Base-by-base conservation (phyloP, 1,140 invertebrate species). In the Hycleus cichorii region DNA sequence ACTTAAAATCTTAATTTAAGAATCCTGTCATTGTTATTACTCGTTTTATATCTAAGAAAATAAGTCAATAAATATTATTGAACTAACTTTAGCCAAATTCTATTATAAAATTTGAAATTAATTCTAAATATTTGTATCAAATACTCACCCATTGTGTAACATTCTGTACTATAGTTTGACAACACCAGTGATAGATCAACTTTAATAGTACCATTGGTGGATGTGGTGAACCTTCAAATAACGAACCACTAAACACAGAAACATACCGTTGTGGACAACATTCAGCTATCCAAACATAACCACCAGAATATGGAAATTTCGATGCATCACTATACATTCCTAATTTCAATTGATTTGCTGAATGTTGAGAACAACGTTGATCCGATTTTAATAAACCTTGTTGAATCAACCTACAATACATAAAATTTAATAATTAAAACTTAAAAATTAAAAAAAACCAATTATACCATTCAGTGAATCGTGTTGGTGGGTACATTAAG, bases 101-200 rank as follows among this genome's bases (percentile, higher is more conserved):
- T 18, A 18, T 18, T 18, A 18, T 18, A 18, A 18, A 18, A 18
- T 18, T 18, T 18, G 1, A 18, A 18, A 18, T 18, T 18, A 18
- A 18, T 18, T 2, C 18, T 18, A 18, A 12, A 12, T 12, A 12
- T 12, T 12, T 12, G 12, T 12, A 12, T 12, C 12, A 61, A 5
- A 62, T 32, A 60, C 57, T 63, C 52, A 74, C 83, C 91, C 90
- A 93, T 45, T 89, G 87, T 0, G 90, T 81, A 8, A 93, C 89
- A 69, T 93, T 94, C 65, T 88, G 85, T 8, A 92, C 86, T 54
- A 88, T 89, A 1, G 91, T 93, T 67, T 93, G 90, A 69, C 90
- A 93, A 0, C 87, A 81, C 91, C 91, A 94, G 70, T 94, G 90
- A 72, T 93, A 94, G 26, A 94, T 85, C 0, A 93, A 75, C 69